Percentiles rank a stretch among this genome's conserved stretches.
These are phyloP conservation scores for Montipora capricornis DNA, from an alignment of 64 coral and sea anemone genomes.

Conservation along the genomic window DNA sequence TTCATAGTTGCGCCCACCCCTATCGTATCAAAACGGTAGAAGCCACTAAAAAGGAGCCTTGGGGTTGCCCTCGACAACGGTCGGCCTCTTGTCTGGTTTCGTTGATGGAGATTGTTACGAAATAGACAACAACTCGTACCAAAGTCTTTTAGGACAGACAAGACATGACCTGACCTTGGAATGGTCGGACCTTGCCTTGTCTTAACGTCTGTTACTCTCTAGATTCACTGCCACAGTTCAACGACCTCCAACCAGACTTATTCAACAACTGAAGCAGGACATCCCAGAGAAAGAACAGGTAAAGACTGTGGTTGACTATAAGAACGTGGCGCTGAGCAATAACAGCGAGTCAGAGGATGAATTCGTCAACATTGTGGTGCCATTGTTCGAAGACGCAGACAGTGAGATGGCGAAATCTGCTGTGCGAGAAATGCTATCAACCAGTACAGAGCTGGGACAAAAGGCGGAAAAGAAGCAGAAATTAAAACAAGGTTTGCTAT, in stretches of 20 bases:
- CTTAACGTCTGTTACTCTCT: background rate
- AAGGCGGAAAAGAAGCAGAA: slow-evolving; percentile 52
- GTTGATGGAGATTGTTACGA: too few species aligned
- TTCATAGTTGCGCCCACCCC: too few species aligned
- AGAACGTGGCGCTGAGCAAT: slow-evolving; percentile 73
- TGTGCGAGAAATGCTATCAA: slow-evolving; percentile 75
- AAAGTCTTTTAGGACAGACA: background rate
- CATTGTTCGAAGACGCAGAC: slow-evolving; percentile 66
- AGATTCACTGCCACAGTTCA: slow-evolving; percentile 84
- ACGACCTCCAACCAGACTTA: slow-evolving; percentile 75
- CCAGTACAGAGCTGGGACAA: slow-evolving; percentile 66
- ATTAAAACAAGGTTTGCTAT: slow-evolving; percentile 19
- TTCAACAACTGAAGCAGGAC: background rate
- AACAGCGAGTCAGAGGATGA: slow-evolving; percentile 90
- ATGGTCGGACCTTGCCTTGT: background rate
- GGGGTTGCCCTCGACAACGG: too few species aligned
- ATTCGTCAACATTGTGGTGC: slow-evolving; percentile 94
- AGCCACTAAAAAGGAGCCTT: too few species aligned
- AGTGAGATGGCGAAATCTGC: slow-evolving; percentile 68
- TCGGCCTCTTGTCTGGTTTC: too few species aligned
- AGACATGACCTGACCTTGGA: background rate
- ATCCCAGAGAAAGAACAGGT: slow-evolving; percentile 25
- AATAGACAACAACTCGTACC: background rate
- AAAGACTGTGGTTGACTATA: slow-evolving; percentile 64
- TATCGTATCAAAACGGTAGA: too few species aligned